Evolutionary conservation across 2,797 vertebrate genomes (phyloP), one percentile per base, ranked within the genome.

Genomic region (Falco cherrug): DNA sequence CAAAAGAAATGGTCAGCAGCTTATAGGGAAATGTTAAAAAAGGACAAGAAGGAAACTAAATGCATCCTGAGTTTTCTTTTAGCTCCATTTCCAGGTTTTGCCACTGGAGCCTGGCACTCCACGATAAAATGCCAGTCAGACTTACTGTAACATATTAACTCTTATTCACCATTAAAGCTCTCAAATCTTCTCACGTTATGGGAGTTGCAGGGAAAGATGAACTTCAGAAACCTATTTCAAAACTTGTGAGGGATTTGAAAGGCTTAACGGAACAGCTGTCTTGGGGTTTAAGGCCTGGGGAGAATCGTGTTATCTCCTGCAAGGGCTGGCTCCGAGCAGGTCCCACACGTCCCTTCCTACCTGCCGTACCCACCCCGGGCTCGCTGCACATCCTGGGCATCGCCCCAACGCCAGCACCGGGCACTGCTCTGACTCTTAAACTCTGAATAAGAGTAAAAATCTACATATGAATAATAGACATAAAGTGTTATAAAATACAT

Each of bases 101-200:
- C 24, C 21, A 18, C n/a, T 2, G 12, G 43, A 16, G 47, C 56
- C 60, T 11, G 54, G 26, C 29, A 3, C 22, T 26, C 16, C 60
- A 3, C 16, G n/a, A 6, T 13, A 14, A 13, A 13, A 21, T 5
- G 9, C 59, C 60, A 0, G 15, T 26, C 50, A 10, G 67, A 5
- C 19, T 31, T 7, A 47, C 19, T 6, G 9, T 5, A 21, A 6
- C 4, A 8, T 8, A 17, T 28, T 6, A 15, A 22, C 45, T 17
- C n/a, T 6, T 5, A 2, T 1, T 16, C 47, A 6, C 20, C 13
- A 0, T 2, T 4, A 4, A 5, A 41, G 43, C 39, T 6, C 41
- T 61, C 35, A 11, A 3, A 11, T 13, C 60, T 39, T 16, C 74
- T 35, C 43, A 4, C 0, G 0, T 0, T 4, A 3, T 0, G 61